These are phyloP conservation scores for Drosophila suboccidentalis DNA, from an alignment of 2,888 invertebrate species.

Conservation along the genomic window DNA sequence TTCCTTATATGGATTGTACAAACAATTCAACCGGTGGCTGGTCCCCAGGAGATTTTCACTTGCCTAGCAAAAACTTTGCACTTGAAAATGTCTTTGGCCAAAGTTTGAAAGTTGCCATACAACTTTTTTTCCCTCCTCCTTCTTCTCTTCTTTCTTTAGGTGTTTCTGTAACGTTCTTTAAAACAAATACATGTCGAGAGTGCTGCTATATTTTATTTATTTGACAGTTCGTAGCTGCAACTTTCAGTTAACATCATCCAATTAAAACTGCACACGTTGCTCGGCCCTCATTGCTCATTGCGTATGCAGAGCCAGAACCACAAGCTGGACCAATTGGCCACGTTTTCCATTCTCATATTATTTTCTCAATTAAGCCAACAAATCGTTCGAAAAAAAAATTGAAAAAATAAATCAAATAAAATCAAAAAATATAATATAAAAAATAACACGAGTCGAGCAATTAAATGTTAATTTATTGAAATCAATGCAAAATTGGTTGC, in stretches of 20 bases:
- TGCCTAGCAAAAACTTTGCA: constrained; percentile 68
- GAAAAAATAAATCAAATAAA: constrained; percentile 1
- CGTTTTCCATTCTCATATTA: constrained; percentile 28
- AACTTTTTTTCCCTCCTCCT: constrained; percentile 17
- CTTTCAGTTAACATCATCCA: constrained; percentile 38
- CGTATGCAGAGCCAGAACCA: constrained; percentile 43
- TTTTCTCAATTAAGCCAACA: constrained; percentile 71
- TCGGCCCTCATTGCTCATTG: constrained; percentile 52
- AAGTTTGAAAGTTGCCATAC: constrained; percentile 61
- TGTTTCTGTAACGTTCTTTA: constrained; percentile 14
- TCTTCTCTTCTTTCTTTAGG: background rate
- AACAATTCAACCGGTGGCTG: constrained; percentile 64
- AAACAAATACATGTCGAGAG: constrained; percentile 40
- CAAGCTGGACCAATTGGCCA: constrained; percentile 43
- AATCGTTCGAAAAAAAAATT: constrained; percentile 48
- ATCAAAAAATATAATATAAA: constrained; percentile 21
- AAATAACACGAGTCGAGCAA: constrained; percentile 56
- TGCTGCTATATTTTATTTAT: constrained; percentile 50
- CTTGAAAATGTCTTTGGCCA: constrained; percentile 69
- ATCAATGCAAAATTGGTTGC: constrained; percentile 72
- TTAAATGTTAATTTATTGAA: constrained; percentile 72
- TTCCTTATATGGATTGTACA: constrained; percentile 21
- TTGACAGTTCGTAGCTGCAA: constrained; percentile 41
- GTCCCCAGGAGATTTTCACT: constrained; percentile 56
- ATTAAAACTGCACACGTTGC: constrained; percentile 54